phyloP scores from a whole-genome alignment of 2,797 vertebrate genomes.

The Kryptopterus vitreolus region DNA sequence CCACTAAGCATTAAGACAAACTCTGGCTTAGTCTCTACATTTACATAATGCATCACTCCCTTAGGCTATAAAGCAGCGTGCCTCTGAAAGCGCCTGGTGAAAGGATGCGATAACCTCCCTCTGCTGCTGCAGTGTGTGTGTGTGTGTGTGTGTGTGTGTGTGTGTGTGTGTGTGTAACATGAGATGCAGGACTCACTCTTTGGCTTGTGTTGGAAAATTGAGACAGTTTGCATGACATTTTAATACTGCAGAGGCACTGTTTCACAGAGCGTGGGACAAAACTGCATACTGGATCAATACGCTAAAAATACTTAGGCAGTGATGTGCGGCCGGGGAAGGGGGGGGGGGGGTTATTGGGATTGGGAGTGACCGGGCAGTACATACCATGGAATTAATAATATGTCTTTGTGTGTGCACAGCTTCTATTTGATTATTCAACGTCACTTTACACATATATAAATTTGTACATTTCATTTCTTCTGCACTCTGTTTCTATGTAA shows the following conservation, averaged over 20 bases:
- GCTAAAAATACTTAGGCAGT: conserved; percentile 68
- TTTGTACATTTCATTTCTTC: too few species aligned
- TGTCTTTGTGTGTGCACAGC: conserved; percentile 22
- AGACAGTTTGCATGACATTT: conserved; percentile 64
- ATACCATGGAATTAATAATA: conserved; percentile 1
- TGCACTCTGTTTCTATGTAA: too few species aligned
- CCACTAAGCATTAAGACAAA: neutral
- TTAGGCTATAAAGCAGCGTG: neutral
- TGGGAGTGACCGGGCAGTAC: conserved; percentile 34
- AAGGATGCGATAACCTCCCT: too few species aligned
- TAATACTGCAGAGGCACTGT: conserved; percentile 54
- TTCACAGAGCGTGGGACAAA: conserved; percentile 53
- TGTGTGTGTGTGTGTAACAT: too few species aligned
- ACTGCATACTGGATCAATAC: conserved; percentile 67
- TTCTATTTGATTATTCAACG: too few species aligned
- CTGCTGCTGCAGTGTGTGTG: conserved; percentile 21
- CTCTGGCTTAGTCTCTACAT: neutral
- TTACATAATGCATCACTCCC: neutral
- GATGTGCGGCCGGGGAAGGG: conserved; percentile 48
- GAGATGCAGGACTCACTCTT: conserved; percentile 15
- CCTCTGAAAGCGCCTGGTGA: neutral
- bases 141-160: too few species aligned
- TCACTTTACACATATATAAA: too few species aligned
- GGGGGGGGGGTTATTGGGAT: too few species aligned
- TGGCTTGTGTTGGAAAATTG: conserved; percentile 54